Evolutionary conservation across 2,888 invertebrate genomes (phyloP), one percentile per base, ranked within the genome.

Genomic region (Amphipoea oculea): DNA sequence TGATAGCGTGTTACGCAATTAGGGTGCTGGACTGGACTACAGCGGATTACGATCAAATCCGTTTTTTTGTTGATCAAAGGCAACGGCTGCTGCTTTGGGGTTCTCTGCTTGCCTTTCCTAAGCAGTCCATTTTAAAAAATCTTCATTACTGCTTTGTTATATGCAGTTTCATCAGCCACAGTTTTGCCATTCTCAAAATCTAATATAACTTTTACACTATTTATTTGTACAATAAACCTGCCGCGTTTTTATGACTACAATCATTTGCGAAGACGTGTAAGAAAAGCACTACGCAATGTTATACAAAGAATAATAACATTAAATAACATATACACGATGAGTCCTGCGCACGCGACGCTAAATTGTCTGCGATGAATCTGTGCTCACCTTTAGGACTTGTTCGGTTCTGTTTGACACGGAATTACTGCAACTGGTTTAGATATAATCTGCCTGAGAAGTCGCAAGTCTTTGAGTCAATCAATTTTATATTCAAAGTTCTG

Each of bases 311-410:
- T 71, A 80, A 78, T 69, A 74, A 71, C 57, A 68, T 54, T 72
- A 81, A 75, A 81, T 76, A 78, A 57, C 23, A 40, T 71, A 73
- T 68, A 73, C 66, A 17, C 51, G 76, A 84, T 75, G 84, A 72
- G 66, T 54, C n/a, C 51, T 54, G 51, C 63, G 68, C 87, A 85
- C 77, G 87, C 85, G 84, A 87, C 62, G 12, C 36, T 80, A 74
- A 87, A 86, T 84, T 77, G 60, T 73, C 57, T 77, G 57, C 57
- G 63, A 54, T 65, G 48, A 72, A 83, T 86, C 73, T 83, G 79
- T 29, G 54, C 29, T 36, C 69, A 75, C 71, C 80, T 76, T 83
- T 87, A 80, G 42, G 14, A 76, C 76, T 66, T 79, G 83, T 79
- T 69, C 40, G 11, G 42, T 72, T 76, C 67, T 60, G 83, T 86